These are phyloP conservation scores for Leptopilina clavipes DNA, from an alignment of 1,140 invertebrate species.

Conservation along the genomic window DNA sequence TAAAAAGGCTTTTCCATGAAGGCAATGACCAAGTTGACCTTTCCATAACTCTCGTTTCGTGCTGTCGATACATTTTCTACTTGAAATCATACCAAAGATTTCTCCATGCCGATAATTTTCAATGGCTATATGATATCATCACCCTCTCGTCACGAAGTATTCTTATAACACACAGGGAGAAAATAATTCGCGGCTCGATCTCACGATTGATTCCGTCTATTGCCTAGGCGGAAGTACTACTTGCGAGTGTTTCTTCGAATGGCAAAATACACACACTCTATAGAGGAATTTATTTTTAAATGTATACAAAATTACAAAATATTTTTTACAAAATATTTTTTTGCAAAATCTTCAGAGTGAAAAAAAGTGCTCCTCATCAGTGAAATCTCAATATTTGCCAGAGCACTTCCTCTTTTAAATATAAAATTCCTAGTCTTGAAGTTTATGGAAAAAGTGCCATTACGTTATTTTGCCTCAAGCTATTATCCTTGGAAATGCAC, in stretches of 20 bases:
- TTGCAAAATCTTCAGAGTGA: no score
- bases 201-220: slow-evolving; percentile 59
- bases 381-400: neutral
- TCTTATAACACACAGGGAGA: slow-evolving; percentile 47
- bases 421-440: neutral
- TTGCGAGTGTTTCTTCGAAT: neutral
- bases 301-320: no score
- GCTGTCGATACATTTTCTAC: slow-evolving; percentile 56
- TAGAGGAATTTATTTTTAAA: slow-evolving; percentile 41
- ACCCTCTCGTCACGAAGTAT: slow-evolving; percentile 59
- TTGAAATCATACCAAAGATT: slow-evolving; percentile 62
- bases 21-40: slow-evolving; percentile 45
- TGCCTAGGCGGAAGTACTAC: slow-evolving; percentile 50
- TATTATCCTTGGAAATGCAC: slow-evolving; percentile 26
- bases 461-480: neutral
- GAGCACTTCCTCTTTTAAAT: neutral
- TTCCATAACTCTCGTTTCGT: no score
- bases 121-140: slow-evolving; percentile 60
- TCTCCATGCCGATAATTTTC: slow-evolving; percentile 60
- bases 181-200: slow-evolving; percentile 60
- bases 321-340: no score
- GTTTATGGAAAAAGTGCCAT: neutral
- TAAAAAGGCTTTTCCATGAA: no score
- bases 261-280: slow-evolving; percentile 40
- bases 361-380: neutral